These are phyloP conservation scores for Lipophrys pholis DNA, from an alignment of 2,113 vertebrate genomes.

Conservation along the genomic window DNA sequence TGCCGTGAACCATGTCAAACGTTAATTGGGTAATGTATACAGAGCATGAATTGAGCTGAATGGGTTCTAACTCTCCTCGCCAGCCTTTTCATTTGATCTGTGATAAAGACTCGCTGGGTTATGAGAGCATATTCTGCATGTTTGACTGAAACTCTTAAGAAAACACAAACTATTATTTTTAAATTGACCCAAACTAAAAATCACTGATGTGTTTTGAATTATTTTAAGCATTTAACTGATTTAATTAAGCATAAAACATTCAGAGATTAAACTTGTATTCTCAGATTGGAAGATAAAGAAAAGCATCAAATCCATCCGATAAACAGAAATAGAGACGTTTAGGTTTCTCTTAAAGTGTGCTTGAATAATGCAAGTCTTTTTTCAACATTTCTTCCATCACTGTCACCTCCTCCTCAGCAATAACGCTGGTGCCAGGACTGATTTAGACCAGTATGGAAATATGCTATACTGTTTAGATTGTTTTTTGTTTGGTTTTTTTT, in stretches of 20 bases:
- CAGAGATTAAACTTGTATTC: too few species aligned
- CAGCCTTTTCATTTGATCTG: conserved; percentile 1
- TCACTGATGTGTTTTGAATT: too few species aligned
- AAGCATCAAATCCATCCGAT: not conserved
- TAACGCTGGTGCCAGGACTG: not conserved
- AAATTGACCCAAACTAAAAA: too few species aligned
- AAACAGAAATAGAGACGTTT: not conserved
- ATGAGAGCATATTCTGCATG: not conserved
- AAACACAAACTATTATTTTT: too few species aligned
- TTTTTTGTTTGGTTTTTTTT: too few species aligned
- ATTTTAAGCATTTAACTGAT: too few species aligned
- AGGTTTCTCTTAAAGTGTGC: not conserved
- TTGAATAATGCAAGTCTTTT: not conserved
- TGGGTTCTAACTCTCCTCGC: conserved; percentile 10
- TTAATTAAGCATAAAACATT: too few species aligned
- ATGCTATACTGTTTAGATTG: conserved; percentile 15
- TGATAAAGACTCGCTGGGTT: not conserved
- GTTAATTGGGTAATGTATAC: conserved; percentile 45
- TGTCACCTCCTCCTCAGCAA: not conserved
- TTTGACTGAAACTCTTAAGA: not conserved
- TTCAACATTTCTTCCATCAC: not conserved
- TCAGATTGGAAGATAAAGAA: not conserved
- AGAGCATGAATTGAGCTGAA: conserved; percentile 21
- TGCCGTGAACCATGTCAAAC: conserved; percentile 47
- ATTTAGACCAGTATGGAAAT: conserved; percentile 14